A percentile compares a stretch with the other conserved stretches of the same genome.
Conservation (phyloP, 1,140 invertebrate species). For the Drosophila murphyi region DNA sequence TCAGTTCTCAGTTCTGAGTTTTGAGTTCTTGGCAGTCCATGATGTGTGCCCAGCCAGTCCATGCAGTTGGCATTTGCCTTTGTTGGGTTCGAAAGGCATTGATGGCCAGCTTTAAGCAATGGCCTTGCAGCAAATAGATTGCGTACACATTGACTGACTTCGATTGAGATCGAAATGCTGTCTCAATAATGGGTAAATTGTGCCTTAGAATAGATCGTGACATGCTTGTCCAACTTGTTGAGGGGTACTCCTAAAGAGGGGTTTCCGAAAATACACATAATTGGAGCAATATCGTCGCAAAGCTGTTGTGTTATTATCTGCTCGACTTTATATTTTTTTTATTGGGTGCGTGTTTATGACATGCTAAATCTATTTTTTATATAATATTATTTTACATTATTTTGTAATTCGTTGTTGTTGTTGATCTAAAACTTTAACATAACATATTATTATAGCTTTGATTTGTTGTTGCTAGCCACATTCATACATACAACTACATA, state of each 20-base stretch:
- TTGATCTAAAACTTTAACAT: background rate
- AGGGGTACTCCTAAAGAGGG: no score
- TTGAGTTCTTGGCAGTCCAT: background rate
- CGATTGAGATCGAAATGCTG: background rate
- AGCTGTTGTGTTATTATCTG: no score
- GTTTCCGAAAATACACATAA: no score
- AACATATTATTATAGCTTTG: background rate
- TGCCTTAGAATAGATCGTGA: no score
- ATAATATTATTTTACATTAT: no score
- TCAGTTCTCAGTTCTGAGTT: background rate
- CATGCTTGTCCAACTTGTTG: no score
- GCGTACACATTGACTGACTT: background rate
- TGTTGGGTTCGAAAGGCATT: background rate
- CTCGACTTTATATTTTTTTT: no score
- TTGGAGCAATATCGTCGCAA: no score
- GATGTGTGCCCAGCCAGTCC: background rate
- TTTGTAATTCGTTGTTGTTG: background rate
- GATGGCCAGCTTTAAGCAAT: background rate
- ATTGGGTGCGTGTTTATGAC: no score
- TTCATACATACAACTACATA: background rate
- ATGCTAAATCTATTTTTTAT: no score
- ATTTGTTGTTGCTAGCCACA: slow-evolving; percentile 11
- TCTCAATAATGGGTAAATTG: no score
- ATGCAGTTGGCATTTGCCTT: background rate
- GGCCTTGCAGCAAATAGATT: background rate